Conservation (phyloP, 2,797 vertebrate species). For the Myotis pilosus region DNA sequence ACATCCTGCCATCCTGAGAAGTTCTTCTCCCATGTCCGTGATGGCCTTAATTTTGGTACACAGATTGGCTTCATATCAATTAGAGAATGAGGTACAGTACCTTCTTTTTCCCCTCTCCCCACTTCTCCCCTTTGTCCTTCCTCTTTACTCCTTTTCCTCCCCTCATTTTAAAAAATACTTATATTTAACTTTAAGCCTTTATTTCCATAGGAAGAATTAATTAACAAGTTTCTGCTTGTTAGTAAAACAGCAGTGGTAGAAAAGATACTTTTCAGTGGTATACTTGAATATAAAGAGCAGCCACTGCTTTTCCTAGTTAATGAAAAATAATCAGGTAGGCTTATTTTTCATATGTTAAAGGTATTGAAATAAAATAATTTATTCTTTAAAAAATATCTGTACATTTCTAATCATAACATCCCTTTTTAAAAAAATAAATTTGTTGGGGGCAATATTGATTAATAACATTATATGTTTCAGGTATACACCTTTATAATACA, state of each 20-base stretch:
- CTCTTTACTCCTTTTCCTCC: not conserved
- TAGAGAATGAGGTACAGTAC: slow-evolving; percentile 78
- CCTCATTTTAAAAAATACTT: not conserved
- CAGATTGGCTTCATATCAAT: slow-evolving; percentile 95
- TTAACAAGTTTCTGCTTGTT: slow-evolving; percentile 1
- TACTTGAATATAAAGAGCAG: not conserved
- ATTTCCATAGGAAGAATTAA: slow-evolving; percentile 33
- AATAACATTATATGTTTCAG: not conserved
- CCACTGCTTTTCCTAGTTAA: not conserved
- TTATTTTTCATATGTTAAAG: not conserved
- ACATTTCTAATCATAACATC: not conserved
- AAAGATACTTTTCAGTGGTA: slow-evolving; percentile 33
- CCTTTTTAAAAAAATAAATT: not conserved
- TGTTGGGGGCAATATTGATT: not conserved
- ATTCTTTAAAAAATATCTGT: slow-evolving; percentile 9
- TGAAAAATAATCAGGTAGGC: not conserved
- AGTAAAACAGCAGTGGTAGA: not conserved
- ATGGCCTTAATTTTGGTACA: slow-evolving; percentile 93
- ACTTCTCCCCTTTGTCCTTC: not conserved
- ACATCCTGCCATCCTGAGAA: slow-evolving; percentile 90
- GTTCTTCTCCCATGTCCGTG: slow-evolving; percentile 94
- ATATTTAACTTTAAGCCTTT: slow-evolving; percentile 16
- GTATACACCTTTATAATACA: not conserved
- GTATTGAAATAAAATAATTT: slow-evolving; percentile 32
- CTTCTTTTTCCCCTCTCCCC: not conserved